Conservation (phyloP, 1,140 invertebrate species). For the Diplogasteroides magnus region DNA sequence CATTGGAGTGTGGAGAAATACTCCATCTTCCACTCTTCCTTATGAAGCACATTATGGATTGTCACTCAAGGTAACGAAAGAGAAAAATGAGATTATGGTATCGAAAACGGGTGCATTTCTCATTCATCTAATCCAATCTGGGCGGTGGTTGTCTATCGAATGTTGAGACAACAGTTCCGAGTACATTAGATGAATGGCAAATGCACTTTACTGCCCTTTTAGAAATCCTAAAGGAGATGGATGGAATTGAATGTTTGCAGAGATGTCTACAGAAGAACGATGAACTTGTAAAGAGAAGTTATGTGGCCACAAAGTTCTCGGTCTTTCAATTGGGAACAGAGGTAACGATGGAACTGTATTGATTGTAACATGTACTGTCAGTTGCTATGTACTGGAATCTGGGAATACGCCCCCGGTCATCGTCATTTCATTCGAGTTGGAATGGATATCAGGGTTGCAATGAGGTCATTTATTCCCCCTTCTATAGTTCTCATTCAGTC, state of each 20-base stretch:
- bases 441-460: slow-evolving; percentile 35
- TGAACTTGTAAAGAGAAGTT: slow-evolving; percentile 39
- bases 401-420: slow-evolving; percentile 46
- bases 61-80: slow-evolving; percentile 40
- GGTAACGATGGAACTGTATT: slow-evolving; percentile 26
- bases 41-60: slow-evolving; percentile 54
- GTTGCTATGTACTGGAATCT: slow-evolving; percentile 51
- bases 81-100: too few species aligned
- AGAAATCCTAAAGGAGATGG: too few species aligned
- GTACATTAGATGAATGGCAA: too few species aligned
- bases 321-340: slow-evolving; percentile 47
- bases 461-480: too few species aligned
- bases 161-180: too few species aligned
- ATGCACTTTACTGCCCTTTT: background rate
- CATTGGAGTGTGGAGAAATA: slow-evolving; percentile 52
- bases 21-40: slow-evolving; percentile 27
- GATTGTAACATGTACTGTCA: slow-evolving; percentile 27
- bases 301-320: slow-evolving; percentile 47
- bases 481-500: too few species aligned
- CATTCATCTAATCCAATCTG: too few species aligned
- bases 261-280: slow-evolving; percentile 48
- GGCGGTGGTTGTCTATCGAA: too few species aligned
- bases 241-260: too few species aligned
- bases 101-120: too few species aligned
- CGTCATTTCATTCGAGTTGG: slow-evolving; percentile 46